Conservation (phyloP, 1,140 invertebrate species). For the Trichonephila clavipes region DNA sequence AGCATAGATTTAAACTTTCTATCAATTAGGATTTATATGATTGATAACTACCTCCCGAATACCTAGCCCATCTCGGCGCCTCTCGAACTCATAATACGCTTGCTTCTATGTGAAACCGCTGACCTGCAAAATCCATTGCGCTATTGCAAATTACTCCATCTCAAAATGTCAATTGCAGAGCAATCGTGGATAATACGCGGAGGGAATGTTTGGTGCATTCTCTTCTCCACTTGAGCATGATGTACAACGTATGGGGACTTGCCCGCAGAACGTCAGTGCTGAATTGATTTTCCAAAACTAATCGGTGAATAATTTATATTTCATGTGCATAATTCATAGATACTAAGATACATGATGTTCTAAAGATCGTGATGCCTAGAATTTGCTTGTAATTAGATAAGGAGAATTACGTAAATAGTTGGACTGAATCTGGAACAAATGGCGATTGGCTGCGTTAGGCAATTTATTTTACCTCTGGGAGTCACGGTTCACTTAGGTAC, state of each 20-base stretch:
- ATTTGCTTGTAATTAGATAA: constrained; percentile 40
- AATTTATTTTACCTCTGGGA: constrained; percentile 46
- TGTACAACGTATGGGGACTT: background rate
- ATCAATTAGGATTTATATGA: background rate
- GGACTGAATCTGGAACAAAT: constrained; percentile 41
- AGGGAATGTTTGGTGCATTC: background rate
- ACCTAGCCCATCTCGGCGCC: background rate
- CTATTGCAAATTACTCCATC: constrained; percentile 35
- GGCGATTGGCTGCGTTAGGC: constrained; percentile 3
- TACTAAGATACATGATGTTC: constrained; percentile 21
- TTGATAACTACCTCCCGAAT: background rate
- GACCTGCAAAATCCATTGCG: constrained; percentile 3
- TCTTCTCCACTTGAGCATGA: background rate
- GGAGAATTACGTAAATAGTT: constrained; percentile 44
- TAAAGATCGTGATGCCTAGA: constrained; percentile 4
- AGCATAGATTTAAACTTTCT: background rate
- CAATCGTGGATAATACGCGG: background rate
- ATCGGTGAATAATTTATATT: constrained; percentile 43
- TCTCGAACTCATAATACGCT: background rate
- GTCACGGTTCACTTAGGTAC: background rate
- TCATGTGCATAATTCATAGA: constrained; percentile 36
- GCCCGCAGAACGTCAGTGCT: background rate
- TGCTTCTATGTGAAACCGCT: background rate
- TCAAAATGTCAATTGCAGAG: constrained; percentile 14
- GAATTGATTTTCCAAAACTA: constrained; percentile 23